Evolutionary conservation across 2,113 vertebrate genomes (phyloP).

Genomic region (Fulmarus glacialis): DNA sequence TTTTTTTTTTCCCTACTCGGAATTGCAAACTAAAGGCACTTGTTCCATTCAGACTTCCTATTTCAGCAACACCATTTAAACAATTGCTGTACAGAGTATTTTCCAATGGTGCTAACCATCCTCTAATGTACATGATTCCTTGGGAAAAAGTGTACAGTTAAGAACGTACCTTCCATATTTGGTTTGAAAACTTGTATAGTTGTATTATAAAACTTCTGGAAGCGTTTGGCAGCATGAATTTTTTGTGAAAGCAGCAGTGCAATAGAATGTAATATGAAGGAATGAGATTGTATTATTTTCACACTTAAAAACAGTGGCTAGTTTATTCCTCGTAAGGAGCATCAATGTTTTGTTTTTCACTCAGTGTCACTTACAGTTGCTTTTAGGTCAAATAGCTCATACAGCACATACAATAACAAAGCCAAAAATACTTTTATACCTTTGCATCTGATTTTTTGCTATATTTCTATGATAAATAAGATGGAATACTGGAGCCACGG

Average conservation of each 20-base stretch:
- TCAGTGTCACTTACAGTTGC: not conserved
- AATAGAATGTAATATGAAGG: not conserved
- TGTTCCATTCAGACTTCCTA: not conserved
- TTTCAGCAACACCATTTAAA: not conserved
- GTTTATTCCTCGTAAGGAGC: not conserved
- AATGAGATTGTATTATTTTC: not conserved
- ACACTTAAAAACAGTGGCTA: not conserved
- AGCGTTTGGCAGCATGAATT: not conserved
- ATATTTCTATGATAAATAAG: not conserved
- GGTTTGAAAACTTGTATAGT: not conserved
- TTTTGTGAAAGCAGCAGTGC: not conserved
- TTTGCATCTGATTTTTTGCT: not conserved
- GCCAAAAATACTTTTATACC: not conserved
- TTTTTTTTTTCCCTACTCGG: not conserved
- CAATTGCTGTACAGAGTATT: not conserved
- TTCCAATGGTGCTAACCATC: not conserved
- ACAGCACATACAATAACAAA: not conserved
- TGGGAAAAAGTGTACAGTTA: not conserved
- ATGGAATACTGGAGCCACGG: not conserved
- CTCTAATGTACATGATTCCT: not conserved
- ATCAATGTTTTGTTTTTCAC: not conserved
- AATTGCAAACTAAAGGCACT: not conserved
- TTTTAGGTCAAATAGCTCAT: not conserved
- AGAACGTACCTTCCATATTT: not conserved
- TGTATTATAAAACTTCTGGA: conserved; percentile 9